Evolutionary conservation across 2,113 vertebrate genomes (phyloP).

Genomic region (Silurus meridionalis): DNA sequence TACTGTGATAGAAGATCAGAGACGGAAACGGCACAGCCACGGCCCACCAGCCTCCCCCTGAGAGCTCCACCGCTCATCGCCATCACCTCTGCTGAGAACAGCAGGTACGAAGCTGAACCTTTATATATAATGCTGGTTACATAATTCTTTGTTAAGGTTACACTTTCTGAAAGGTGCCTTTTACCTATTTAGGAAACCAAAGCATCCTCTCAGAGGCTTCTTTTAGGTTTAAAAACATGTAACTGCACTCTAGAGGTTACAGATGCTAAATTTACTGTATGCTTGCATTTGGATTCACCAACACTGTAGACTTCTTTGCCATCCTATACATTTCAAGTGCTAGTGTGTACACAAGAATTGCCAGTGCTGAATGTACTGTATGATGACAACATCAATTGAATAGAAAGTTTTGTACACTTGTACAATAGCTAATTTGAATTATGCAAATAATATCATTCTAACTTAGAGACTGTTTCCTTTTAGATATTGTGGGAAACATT

Average conservation of each 20-base stretch:
- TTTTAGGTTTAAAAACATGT: too few species aligned
- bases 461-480: not conserved
- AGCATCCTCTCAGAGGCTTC: too few species aligned
- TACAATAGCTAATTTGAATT: not conserved
- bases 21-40: constrained; percentile 68
- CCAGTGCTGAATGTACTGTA: not conserved
- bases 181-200: not conserved
- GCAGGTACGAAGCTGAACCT: constrained; percentile 72
- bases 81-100: constrained; percentile 88
- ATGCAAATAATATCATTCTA: not conserved
- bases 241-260: not conserved
- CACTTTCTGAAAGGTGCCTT: not conserved
- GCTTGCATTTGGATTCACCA: not conserved
- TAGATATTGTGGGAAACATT: not conserved
- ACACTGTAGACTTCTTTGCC: not conserved
- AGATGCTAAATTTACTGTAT: not conserved
- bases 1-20: constrained; percentile 84
- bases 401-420: not conserved
- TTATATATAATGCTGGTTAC: not conserved
- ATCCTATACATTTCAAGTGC: not conserved
- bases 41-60: constrained; percentile 86
- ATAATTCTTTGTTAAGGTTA: not conserved
- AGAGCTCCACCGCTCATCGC: constrained; percentile 88
- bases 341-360: not conserved
- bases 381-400: not conserved